A percentile compares a stretch with the other conserved stretches of the same genome.
These are phyloP conservation scores for Pyxicephalus adspersus DNA, from an alignment of 2,113 vertebrate species.

Conservation along the genomic window DNA sequence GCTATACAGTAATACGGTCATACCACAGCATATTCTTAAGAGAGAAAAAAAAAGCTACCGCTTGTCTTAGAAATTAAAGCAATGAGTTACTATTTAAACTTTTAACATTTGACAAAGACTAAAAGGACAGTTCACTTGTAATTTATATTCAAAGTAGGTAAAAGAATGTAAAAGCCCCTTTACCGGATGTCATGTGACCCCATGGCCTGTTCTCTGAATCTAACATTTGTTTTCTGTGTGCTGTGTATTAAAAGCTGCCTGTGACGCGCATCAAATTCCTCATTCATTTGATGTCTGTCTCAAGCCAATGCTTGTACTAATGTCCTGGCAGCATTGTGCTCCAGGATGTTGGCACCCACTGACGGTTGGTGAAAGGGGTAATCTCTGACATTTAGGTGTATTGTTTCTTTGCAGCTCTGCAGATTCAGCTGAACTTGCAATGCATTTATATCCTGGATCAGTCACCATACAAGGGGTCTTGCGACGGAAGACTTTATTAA, in stretches of 20 bases:
- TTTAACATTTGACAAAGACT: too few species aligned
- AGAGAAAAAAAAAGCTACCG: too few species aligned
- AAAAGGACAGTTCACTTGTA: too few species aligned
- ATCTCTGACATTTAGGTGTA: neutral
- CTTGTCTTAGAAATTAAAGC: too few species aligned
- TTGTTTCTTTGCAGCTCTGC: conserved; percentile 81
- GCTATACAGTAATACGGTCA: too few species aligned
- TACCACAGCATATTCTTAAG: too few species aligned
- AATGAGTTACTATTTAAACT: too few species aligned
- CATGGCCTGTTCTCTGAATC: neutral
- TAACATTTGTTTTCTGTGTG: neutral
- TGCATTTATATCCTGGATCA: conserved; percentile 93
- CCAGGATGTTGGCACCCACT: neutral
- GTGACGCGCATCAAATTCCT: neutral
- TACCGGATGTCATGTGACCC: conserved; percentile 23
- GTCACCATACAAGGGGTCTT: conserved; percentile 95
- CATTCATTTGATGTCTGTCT: conserved; percentile 31
- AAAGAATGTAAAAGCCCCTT: too few species aligned
- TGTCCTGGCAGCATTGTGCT: neutral
- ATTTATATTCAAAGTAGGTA: too few species aligned
- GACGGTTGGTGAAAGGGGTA: neutral
- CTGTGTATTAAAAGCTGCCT: neutral
- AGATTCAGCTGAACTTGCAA: conserved; percentile 93
- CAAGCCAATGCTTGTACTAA: conserved; percentile 16
- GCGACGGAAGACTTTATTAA: conserved; percentile 92